Evolutionary conservation across 2,888 invertebrate species (phyloP).

Genomic region (Trissolcus brochymenae): DNA sequence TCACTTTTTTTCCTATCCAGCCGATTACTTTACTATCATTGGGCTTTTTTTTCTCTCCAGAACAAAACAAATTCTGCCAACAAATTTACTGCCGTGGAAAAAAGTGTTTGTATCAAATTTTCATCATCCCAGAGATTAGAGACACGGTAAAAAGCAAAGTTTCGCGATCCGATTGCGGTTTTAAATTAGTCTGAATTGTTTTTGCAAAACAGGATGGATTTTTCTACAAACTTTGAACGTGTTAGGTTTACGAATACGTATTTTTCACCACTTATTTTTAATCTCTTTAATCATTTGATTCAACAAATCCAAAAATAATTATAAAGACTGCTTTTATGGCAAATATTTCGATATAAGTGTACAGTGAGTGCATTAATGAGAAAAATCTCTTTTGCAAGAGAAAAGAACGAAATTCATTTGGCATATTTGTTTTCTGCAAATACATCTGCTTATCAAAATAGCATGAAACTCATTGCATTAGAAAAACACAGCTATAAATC

Average conservation of each 20-base stretch:
- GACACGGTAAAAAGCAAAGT: slow-evolving; percentile 22
- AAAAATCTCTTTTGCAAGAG: not conserved
- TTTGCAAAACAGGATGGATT: slow-evolving; percentile 18
- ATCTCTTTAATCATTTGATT: not conserved
- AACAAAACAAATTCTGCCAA: slow-evolving; percentile 25
- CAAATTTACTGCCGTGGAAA: slow-evolving; percentile 29
- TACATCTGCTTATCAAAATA: slow-evolving; percentile 38
- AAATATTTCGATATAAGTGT: not conserved
- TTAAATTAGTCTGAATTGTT: slow-evolving; percentile 27
- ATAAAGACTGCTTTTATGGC: not conserved
- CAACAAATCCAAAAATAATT: not conserved
- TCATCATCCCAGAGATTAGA: slow-evolving; percentile 36
- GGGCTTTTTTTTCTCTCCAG: slow-evolving; percentile 14
- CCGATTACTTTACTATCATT: slow-evolving; percentile 28
- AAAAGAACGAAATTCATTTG: not conserved
- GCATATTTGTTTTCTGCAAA: slow-evolving; percentile 3
- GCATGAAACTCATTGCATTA: slow-evolving; percentile 41
- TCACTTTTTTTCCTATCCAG: slow-evolving; percentile 8
- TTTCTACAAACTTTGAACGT: not conserved
- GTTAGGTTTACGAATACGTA: not conserved
- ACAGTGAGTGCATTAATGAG: too few species aligned
- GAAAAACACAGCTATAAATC: slow-evolving; percentile 34
- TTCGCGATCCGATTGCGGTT: slow-evolving; percentile 20
- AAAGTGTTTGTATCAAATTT: slow-evolving; percentile 43
- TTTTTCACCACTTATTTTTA: not conserved